Evolutionary conservation across 2,113 vertebrate species (phyloP).

Genomic region (Sciurus niger): DNA sequence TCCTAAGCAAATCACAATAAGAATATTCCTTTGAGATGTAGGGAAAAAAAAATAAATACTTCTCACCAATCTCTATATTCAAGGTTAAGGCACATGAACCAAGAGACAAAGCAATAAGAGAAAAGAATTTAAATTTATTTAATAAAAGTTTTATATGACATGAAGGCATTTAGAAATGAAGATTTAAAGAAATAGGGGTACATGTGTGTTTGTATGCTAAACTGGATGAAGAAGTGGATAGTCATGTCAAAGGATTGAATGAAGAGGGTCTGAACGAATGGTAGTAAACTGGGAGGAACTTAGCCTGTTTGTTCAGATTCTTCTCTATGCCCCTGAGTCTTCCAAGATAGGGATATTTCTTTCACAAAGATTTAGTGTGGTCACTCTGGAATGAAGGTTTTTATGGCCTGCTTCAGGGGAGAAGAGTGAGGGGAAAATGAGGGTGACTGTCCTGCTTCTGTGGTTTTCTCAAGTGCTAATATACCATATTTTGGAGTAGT

Average conservation of each 20-base stretch:
- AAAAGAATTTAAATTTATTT: not conserved
- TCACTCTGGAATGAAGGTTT: not conserved
- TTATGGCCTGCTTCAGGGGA: not conserved
- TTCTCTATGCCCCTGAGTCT: not conserved
- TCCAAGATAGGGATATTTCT: not conserved
- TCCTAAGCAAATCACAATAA: not conserved
- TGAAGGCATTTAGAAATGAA: not conserved
- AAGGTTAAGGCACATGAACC: not conserved
- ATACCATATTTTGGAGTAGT: not conserved
- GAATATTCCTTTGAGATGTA: not conserved
- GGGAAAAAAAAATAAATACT: not conserved
- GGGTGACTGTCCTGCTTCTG: not conserved
- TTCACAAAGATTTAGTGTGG: not conserved
- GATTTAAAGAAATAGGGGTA: not conserved
- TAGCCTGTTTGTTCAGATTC: not conserved
- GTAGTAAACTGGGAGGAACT: not conserved
- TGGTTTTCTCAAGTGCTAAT: not conserved
- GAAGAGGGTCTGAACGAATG: not conserved
- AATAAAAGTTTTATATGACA: not conserved
- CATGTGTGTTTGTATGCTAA: not conserved
- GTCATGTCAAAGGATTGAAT: not conserved
- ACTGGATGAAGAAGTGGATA: not conserved
- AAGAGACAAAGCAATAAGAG: not conserved
- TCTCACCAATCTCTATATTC: not conserved
- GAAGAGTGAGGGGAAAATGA: not conserved